A percentile compares a stretch with the other conserved stretches of the same genome.
Evolutionary conservation across 2,888 invertebrate genomes (phyloP).

Genomic region (Parelbella ahira): DNA sequence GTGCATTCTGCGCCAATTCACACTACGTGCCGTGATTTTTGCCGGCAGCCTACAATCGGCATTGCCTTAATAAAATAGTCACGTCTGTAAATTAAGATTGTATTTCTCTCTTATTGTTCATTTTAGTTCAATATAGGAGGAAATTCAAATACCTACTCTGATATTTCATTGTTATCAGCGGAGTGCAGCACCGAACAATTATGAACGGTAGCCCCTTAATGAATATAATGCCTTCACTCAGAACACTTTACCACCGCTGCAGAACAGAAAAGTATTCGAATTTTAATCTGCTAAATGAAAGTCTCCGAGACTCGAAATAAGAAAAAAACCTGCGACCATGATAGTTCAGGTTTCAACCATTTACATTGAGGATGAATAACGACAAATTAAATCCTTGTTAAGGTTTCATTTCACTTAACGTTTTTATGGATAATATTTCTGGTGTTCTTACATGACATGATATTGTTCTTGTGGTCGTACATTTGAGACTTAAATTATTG

Average conservation of each 20-base stretch:
- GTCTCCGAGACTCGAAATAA: conserved; percentile 19
- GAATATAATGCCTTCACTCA: conserved; percentile 16
- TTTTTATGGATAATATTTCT: conserved; percentile 13
- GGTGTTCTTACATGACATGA: conserved; percentile 29
- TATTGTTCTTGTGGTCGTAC: conserved; percentile 37
- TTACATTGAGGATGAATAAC: conserved; percentile 22
- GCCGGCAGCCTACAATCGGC: conserved; percentile 14
- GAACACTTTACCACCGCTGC: conserved; percentile 6
- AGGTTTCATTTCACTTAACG: conserved; percentile 7
- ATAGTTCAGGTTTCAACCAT: conserved; percentile 24
- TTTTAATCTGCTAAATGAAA: conserved; percentile 23
- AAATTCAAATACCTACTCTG: conserved; percentile 20
- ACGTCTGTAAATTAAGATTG: conserved; percentile 21
- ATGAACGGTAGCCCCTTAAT: conserved; percentile 11
- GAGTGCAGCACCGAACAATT: conserved; percentile 13
- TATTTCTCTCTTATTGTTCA: conserved; percentile 17
- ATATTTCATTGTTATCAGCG: conserved; percentile 15
- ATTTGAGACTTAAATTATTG: conserved; percentile 55
- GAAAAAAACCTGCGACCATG: conserved; percentile 13
- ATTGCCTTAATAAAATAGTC: conserved; percentile 18
- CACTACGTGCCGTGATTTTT: conserved; percentile 17
- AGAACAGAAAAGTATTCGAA: conserved; percentile 10
- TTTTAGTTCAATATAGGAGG: conserved; percentile 15
- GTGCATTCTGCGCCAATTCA: conserved; percentile 13
- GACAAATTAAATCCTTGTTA: conserved; percentile 16